phyloP scores from a whole-genome alignment of 1,140 invertebrate genomes.

The Archivesica marissinica region DNA sequence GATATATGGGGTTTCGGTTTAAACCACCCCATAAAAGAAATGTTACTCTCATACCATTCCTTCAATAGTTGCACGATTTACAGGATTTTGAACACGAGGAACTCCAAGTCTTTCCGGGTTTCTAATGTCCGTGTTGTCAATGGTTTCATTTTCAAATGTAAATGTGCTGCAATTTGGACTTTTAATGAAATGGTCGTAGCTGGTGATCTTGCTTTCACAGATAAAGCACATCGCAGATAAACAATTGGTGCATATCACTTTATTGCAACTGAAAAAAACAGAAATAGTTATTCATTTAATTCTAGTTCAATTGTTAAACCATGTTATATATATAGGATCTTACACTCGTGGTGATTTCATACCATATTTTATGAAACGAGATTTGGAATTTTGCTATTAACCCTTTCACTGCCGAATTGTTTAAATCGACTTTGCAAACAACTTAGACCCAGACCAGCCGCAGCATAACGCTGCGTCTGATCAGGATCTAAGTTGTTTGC shows the following conservation, averaged over 20 bases:
- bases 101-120: neutral
- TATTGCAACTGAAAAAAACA: conserved; percentile 68
- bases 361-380: neutral
- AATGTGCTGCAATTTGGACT: conserved; percentile 23
- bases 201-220: conserved; percentile 62
- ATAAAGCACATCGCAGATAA: conserved; percentile 63
- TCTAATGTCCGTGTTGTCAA: conserved; percentile 40
- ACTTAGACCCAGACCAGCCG: too few relatives aligned
- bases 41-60: too few relatives aligned
- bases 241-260: conserved; percentile 69
- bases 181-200: conserved; percentile 65
- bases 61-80: neutral
- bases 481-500: too few relatives aligned
- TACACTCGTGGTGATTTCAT: neutral
- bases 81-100: neutral
- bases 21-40: too few relatives aligned
- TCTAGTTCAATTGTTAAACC: neutral
- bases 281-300: neutral
- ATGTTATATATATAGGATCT: neutral
- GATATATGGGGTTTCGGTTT: too few relatives aligned
- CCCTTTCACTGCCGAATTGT: neutral
- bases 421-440: neutral
- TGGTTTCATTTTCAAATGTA: conserved; percentile 13
- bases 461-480: too few relatives aligned
- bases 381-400: neutral